Base-by-base conservation (phyloP, 2,113 vertebrate genomes). In the Aspidoscelis tigris region DNA sequence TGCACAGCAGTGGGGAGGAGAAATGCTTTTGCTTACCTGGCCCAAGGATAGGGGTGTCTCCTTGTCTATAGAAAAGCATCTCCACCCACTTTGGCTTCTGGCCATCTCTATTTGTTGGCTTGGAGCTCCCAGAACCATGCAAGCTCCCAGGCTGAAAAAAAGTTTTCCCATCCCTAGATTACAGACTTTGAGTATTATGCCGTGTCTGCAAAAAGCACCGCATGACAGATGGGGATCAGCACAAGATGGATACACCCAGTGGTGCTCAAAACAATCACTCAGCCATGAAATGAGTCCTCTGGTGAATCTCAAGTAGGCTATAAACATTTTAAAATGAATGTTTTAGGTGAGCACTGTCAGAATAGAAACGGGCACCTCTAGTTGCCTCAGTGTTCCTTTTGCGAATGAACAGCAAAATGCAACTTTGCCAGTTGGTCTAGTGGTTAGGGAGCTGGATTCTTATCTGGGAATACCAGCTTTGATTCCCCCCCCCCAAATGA, bases 191-290 rank as follows among this genome's bases (percentile, higher is more conserved):
- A 20, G 44, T n/a, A 2, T 75, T 24, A 75, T n/a, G 73, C 21
- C 2, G 6, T 24, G 26, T 1, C 65, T 81, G 11, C 72, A 61
- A 4, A 14, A 1, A 55, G 0, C 12, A 58, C 22, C 53, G 6
- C 1, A 65, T 81, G 39, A 65, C 2, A 73, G 26, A 61, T 76
- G 61, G 7, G 64, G 55, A 22, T 77, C 33, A 75, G 50, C 2
- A 0, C 2, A 80, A 12, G 43, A 0, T 64, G 20, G 66, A 24
- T 7, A 50, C 1, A 12, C 2, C 0, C 3, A 61, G 14, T 61
- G 20, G 58, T 2, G 43, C 22, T 74, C 1, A 68, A 81, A 66
- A 39, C 41, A 7, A 41, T 5, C 0, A 0, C 76, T 8, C 75
- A 16, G 24, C 73, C 3, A 39, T 41, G 61, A 53, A 64, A 2